Evolutionary conservation across 2,113 vertebrate species (phyloP).

Genomic region (Salvelinus namaycush): DNA sequence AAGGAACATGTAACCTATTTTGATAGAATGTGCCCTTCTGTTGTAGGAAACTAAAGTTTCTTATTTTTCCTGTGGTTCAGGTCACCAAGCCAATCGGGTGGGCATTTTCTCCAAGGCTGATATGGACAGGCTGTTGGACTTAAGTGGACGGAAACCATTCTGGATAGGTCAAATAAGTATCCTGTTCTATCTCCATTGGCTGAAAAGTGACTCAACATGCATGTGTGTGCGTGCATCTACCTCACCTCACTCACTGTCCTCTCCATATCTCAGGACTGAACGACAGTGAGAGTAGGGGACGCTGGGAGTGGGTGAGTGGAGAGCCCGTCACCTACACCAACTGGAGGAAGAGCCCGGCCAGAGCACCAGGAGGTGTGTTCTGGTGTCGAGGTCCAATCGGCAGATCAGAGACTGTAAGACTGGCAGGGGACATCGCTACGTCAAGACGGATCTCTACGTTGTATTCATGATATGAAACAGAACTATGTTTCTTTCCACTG

Average conservation of each 20-base stretch:
- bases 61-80: slow-evolving; percentile 45
- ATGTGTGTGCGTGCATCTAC: background rate
- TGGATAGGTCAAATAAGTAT: slow-evolving; percentile 82
- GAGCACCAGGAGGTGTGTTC: slow-evolving; percentile 78
- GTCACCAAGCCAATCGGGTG: slow-evolving; percentile 80
- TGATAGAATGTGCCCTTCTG: background rate
- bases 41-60: background rate
- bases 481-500: too few species aligned
- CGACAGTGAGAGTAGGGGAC: slow-evolving; percentile 73
- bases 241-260: background rate
- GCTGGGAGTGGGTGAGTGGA: slow-evolving; percentile 84
- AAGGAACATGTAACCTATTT: background rate
- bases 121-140: slow-evolving; percentile 91
- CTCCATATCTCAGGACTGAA: slow-evolving; percentile 80
- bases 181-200: background rate
- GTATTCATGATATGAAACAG: background rate
- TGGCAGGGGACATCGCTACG: slow-evolving; percentile 74
- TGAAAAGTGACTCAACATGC: background rate
- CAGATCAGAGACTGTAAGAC: slow-evolving; percentile 82
- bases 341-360: slow-evolving; percentile 77
- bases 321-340: slow-evolving; percentile 83
- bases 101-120: slow-evolving; percentile 81
- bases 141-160: slow-evolving; percentile 84
- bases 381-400: slow-evolving; percentile 88
- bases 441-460: slow-evolving; percentile 29